Base-by-base conservation (phyloP, 2,797 vertebrate species). In the Propithecus deckenii region DNA sequence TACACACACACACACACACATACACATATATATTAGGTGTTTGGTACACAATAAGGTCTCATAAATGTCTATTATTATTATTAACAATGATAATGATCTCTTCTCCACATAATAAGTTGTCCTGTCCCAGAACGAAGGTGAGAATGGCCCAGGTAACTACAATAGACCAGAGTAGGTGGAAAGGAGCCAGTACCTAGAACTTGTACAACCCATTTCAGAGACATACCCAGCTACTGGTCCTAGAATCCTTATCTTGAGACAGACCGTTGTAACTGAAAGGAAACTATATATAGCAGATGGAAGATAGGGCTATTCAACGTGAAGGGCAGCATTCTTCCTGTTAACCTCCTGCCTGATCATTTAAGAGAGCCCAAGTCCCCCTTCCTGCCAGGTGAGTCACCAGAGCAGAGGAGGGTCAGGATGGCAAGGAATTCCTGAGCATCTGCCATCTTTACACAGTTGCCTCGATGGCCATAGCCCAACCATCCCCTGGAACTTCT, bases 21-120 rank as follows among this genome's bases (percentile, higher is more conserved):
- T 13, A 63, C 4, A 65, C 4, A 18, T 65, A 67, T 55, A 38
- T 85, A 48, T 59, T 41, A 50, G 89, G 17, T 94, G 5, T 57
- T 35, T 43, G 18, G 25, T 69, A 52, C 18, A 38, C 84, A 59
- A 20, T 67, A 81, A 67, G 22, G 94, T 94, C 32, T 95, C 18
- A 57, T 91, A 93, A 89, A 41, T 92, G 5, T 84, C 80, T 92
- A 46, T 69, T 90, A 48, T 52, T 84, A 72, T 52, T 84, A 72
- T 22, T 96, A 92, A n/a, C 59, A 78, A 72, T 94, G 38, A 14
- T 78, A 55, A 67, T 94, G 32, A 72, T 80, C 17, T 91, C 67
- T 65, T 78, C 59, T 97, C 46, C 35, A 63, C 17, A 1, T 52
- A 30, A 59, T 43, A 88, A 90, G 32, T 88, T 61, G 22, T 86